Percentiles rank a stretch among this genome's conserved stretches.
phyloP scores from a whole-genome alignment of 2,888 invertebrate genomes.

The Drosophila heteroneura region DNA sequence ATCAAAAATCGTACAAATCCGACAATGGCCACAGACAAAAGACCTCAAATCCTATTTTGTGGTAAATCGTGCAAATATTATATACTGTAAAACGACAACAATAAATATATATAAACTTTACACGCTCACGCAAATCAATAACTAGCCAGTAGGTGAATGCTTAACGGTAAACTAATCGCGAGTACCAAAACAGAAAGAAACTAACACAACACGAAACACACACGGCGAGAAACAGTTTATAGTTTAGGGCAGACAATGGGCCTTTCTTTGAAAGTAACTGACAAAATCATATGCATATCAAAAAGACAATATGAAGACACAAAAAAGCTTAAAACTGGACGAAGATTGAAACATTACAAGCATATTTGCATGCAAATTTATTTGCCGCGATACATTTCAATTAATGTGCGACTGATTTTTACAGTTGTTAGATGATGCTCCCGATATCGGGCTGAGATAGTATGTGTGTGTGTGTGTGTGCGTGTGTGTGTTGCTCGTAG shows the following conservation, averaged over 20 bases:
- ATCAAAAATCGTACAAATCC: conserved; percentile 48
- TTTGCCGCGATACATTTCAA: conserved; percentile 62
- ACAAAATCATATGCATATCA: conserved; percentile 57
- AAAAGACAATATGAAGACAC: conserved; percentile 23
- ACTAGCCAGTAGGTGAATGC: conserved; percentile 33
- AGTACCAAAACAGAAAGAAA: conserved; percentile 26
- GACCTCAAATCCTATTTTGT: conserved; percentile 16
- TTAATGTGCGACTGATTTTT: conserved; percentile 65
- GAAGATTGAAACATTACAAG: conserved; percentile 57
- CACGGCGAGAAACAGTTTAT: conserved; percentile 10
- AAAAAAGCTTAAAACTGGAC: conserved; percentile 26
- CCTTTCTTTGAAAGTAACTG: conserved; percentile 51
- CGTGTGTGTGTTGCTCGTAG: conserved; percentile 9
- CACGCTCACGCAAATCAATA: conserved; percentile 46
- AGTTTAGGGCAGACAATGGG: conserved; percentile 45
- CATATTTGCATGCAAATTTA: conserved; percentile 64
- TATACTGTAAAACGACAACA: conserved; percentile 30
- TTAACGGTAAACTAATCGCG: conserved; percentile 31
- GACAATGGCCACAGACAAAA: conserved; percentile 33
- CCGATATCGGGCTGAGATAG: conserved; percentile 46
- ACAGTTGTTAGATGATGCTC: conserved; percentile 58
- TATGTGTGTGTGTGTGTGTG: not conserved
- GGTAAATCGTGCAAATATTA: conserved; percentile 42
- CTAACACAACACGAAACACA: conserved; percentile 1
- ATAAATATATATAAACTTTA: conserved; percentile 29